Conservation (phyloP, 1,140 invertebrate genomes). For the Ditylenchus dipsaci region DNA sequence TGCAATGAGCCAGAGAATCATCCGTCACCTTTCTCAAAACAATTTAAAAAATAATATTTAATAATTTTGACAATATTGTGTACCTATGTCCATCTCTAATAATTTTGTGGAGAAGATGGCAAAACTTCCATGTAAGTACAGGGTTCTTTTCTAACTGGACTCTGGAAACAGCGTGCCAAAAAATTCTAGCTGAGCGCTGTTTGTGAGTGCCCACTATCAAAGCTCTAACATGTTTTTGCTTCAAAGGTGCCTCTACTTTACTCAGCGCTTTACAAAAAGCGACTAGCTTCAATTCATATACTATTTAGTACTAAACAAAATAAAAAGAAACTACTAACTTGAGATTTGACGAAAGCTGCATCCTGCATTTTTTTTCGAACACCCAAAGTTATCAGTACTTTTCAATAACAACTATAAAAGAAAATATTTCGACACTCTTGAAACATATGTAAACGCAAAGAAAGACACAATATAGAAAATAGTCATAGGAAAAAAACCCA, state of each 20-base stretch:
- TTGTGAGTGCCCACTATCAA: conserved; percentile 56
- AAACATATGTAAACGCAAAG: too few species aligned
- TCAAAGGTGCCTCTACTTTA: conserved; percentile 54
- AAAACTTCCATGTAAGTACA: conserved; percentile 97
- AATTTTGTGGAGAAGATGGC: conserved; percentile 90
- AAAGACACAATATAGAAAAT: too few species aligned
- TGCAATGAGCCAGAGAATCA: conserved; percentile 29
- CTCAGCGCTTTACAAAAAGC: conserved; percentile 54
- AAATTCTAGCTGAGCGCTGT: conserved; percentile 50
- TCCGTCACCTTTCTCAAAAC: conserved; percentile 7
- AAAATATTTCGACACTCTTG: too few species aligned
- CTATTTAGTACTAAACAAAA: background rate
- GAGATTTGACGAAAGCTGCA: conserved; percentile 15
- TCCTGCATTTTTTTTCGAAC: conserved; percentile 10
- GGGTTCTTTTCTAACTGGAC: conserved; percentile 61
- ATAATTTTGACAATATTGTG: conserved; percentile 1
- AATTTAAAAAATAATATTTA: background rate
- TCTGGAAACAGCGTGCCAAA: conserved; percentile 53
- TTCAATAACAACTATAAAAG: too few species aligned
- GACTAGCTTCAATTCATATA: conserved; percentile 43
- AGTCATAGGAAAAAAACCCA: too few species aligned
- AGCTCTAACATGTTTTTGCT: conserved; percentile 55
- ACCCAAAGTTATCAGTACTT: too few species aligned
- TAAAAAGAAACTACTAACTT: conserved; percentile 1
- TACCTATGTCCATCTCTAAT: conserved; percentile 79